Base-by-base conservation (phyloP, 2,113 vertebrate species). In the Oreochromis aureus region DNA sequence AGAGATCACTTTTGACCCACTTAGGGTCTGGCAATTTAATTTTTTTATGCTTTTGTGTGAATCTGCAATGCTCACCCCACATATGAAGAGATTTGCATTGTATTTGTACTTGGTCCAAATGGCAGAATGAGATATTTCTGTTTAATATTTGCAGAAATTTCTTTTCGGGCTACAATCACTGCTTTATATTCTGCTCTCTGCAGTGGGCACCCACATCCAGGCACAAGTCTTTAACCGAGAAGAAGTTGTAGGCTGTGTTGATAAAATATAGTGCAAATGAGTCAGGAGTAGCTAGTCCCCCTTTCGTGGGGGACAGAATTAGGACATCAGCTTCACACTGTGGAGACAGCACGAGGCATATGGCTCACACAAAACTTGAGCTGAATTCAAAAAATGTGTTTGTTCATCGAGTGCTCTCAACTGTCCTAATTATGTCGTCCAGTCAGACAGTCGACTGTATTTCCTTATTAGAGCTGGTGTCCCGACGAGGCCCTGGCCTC, bases 371-470 rank as follows among this genome's bases (percentile, higher is more conserved):
- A 71, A 88, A 66, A 80, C 66, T 85, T 89, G 83, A 88, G 87
- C 85, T 79, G 63, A 82, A 87, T 88, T 92, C 51, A 78, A 89
- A 53, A 90, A 90, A 84, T 80, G 71, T 83, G 86, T 90, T 92
- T 94, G 48, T 93, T 89, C 51, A 61, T 71, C 27, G 12, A 80
- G 66, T 36, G 39, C 82, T 83, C 82, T 87, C 85, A 69, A 30
- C 81, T 87, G 87, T 83, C 89, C 91, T 82, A 86, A 89, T 92
- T 90, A 86, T 88, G 85, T 81, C 34, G 22, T 89, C 86, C 87
- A 81, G 86, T 88, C 91, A 90, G 83, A 86, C 86, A 44, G 27
- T 71, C 36, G 15, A 88, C 79, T 59, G 84, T 69, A 51, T 86
- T 86, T 88, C 88, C 71, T 86, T 80, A 71, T 82, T 84, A 90